A percentile compares a stretch with the other conserved stretches of the same genome.
phyloP scores from a whole-genome alignment of 2,888 invertebrate species.

The Xanthorhoe spadicearia region DNA sequence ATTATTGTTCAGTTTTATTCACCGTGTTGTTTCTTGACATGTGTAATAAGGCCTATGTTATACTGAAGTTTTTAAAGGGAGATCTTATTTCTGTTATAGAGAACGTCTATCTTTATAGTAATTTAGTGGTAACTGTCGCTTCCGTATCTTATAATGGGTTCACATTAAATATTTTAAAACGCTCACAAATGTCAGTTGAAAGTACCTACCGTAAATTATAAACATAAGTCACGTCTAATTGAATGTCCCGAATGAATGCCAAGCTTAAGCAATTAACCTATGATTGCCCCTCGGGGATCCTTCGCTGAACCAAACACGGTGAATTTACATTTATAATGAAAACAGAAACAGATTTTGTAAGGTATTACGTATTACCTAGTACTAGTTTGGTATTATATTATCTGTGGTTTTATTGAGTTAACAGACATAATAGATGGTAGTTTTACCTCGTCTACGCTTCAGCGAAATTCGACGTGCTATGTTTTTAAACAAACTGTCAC shows the following conservation, averaged over 20 bases:
- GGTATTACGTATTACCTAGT: neutral
- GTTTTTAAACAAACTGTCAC: too few species aligned
- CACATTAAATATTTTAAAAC: too few species aligned
- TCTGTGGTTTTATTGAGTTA: too few species aligned
- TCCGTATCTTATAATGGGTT: too few species aligned
- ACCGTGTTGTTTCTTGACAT: neutral
- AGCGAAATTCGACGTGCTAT: neutral
- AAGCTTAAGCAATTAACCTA: conserved; percentile 36
- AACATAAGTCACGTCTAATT: conserved; percentile 34
- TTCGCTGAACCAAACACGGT: conserved; percentile 14
- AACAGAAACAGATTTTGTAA: conserved; percentile 4
- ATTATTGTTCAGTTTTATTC: neutral
- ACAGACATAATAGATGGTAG: too few species aligned
- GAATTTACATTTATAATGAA: conserved; percentile 6
- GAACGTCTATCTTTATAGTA: too few species aligned
- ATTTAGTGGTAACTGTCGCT: too few species aligned
- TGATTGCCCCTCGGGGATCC: conserved; percentile 27
- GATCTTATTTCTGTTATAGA: too few species aligned
- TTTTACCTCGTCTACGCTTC: too few species aligned
- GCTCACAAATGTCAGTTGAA: neutral
- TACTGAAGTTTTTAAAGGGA: too few species aligned
- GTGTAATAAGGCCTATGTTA: neutral
- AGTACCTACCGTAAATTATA: conserved; percentile 10
- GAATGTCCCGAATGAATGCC: conserved; percentile 29
- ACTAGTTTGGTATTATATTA: too few species aligned